phyloP scores from a whole-genome alignment of 2,113 vertebrate species.

The Ctenodactylus gundi region DNA sequence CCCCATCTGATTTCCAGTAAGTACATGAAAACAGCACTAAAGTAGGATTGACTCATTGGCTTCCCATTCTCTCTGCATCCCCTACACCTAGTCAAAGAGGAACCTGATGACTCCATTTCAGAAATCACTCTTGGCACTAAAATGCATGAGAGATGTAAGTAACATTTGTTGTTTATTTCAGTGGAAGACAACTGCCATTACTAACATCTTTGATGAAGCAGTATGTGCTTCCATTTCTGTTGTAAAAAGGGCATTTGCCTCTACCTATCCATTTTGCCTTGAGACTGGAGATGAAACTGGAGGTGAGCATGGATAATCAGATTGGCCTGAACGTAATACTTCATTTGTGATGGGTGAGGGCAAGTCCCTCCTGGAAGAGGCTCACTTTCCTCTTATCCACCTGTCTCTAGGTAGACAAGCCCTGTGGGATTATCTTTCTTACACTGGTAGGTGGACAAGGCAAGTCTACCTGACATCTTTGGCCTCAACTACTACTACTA shows the following conservation, averaged over 20 bases:
- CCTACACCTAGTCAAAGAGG: background rate
- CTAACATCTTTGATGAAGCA: background rate
- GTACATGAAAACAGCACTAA: background rate
- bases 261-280: background rate
- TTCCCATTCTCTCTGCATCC: background rate
- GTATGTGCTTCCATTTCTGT: background rate
- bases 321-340: too few species aligned
- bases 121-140: background rate
- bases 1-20: background rate
- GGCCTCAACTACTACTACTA: background rate
- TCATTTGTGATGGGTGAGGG: rapidly evolving
- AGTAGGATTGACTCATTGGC: rapidly evolving
- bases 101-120: background rate
- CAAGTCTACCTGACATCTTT: background rate
- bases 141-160: background rate
- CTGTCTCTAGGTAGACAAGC: rapidly evolving
- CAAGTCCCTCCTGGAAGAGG: too few species aligned
- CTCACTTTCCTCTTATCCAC: background rate
- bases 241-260: rapidly evolving
- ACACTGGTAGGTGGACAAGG: background rate
- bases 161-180: background rate
- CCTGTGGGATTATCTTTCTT: background rate
- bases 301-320: background rate
- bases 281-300: background rate
- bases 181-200: background rate